These are phyloP conservation scores for Holacanthella duospinosa DNA, from an alignment of 2,888 invertebrate genomes.

Conservation along the genomic window DNA sequence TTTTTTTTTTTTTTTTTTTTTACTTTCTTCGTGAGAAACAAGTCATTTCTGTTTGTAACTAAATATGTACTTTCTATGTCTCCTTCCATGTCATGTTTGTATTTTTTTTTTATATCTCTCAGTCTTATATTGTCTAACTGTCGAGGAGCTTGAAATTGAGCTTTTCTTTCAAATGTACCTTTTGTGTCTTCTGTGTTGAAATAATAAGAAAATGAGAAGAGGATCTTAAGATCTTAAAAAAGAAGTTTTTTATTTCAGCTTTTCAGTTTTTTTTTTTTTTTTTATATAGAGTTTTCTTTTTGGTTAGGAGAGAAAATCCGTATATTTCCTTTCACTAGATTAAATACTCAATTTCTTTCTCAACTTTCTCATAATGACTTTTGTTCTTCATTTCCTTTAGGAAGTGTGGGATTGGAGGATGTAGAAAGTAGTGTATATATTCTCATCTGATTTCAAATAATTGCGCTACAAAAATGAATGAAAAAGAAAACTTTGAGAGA, in stretches of 20 bases:
- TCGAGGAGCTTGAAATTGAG: too few species aligned
- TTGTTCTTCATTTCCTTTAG: background rate
- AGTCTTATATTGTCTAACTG: too few species aligned
- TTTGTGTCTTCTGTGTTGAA: background rate
- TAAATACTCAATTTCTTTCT: background rate
- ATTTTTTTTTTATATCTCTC: background rate
- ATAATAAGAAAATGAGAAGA: background rate
- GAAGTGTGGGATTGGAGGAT: too few species aligned
- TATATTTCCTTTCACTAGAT: background rate
- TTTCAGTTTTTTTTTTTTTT: too few species aligned
- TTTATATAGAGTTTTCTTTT: background rate
- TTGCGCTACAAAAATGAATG: too few species aligned
- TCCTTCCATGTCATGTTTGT: too few species aligned
- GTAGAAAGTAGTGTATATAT: too few species aligned
- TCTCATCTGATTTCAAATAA: too few species aligned
- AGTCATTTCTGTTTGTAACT: background rate
- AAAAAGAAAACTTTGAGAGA: too few species aligned
- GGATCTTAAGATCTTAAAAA: background rate
- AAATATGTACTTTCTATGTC: background rate
- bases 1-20: too few species aligned
- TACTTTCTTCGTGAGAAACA: too few species aligned
- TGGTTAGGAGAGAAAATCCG: background rate
- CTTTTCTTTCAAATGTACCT: background rate
- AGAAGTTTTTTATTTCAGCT: background rate
- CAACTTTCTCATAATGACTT: background rate